Evolutionary conservation across 1,140 invertebrate genomes (phyloP).

Genomic region (Scaptodrosophila lebanonensis): DNA sequence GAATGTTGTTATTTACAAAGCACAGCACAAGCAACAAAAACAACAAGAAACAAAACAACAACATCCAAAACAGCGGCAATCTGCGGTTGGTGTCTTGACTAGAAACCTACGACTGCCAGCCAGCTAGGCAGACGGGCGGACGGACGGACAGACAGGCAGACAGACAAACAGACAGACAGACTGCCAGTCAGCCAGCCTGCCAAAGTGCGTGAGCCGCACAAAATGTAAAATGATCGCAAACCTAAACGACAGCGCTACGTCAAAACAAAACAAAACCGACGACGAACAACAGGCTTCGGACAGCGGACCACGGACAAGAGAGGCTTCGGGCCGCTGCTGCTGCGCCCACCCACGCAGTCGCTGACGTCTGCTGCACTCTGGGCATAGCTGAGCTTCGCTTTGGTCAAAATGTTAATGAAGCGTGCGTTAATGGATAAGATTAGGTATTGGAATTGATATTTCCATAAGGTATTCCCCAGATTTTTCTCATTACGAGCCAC

Average conservation of each 20-base stretch:
- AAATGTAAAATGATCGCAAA: conserved; percentile 1
- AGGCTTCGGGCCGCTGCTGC: conserved; percentile 20
- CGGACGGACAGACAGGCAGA: conserved; percentile 5
- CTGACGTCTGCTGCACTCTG: conserved; percentile 55
- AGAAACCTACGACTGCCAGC: conserved; percentile 20
- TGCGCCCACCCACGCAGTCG: conserved; percentile 61
- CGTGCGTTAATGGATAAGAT: too few relatives aligned
- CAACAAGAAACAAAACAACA: conserved; percentile 43
- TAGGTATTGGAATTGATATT: too few relatives aligned
- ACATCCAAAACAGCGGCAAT: too few relatives aligned
- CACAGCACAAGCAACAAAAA: conserved; percentile 7
- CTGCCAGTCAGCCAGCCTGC: too few relatives aligned
- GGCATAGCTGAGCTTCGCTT: too few relatives aligned
- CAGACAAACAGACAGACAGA: too few relatives aligned
- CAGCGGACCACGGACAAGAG: too few relatives aligned
- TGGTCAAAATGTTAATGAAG: too few relatives aligned
- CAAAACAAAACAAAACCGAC: conserved; percentile 27
- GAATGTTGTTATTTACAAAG: conserved; percentile 44
- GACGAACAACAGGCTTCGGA: conserved; percentile 18
- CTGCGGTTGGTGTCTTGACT: conserved; percentile 49
- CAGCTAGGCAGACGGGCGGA: background rate
- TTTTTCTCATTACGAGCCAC: too few relatives aligned
- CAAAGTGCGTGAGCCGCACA: too few relatives aligned
- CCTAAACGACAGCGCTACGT: conserved; percentile 43
- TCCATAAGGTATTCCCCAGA: too few relatives aligned